Base-by-base conservation (phyloP, 2,113 vertebrate genomes). In the Oxygymnocypris stewartii region DNA sequence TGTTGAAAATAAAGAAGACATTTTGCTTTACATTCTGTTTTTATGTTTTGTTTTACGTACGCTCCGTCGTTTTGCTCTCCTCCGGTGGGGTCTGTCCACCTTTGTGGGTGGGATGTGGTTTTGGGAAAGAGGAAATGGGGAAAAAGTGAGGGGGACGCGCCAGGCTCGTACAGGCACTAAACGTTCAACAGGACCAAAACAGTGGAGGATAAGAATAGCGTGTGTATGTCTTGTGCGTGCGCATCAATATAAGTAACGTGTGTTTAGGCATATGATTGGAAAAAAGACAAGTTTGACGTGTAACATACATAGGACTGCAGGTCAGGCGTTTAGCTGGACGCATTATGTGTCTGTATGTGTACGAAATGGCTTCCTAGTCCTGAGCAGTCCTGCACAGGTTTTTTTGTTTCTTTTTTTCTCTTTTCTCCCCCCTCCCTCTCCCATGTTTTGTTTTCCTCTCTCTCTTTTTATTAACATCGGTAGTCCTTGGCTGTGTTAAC, bases 261-360 rank as follows among this genome's bases (percentile, higher is more conserved):
- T 16, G 12, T 78, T 84, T 87, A 82, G 35, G 85, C 28, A 88
- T 89, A 85, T 86, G 74, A 84, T 76, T 65, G 77, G 89, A 87
- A 89, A 63, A 87, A 67, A 89, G 86, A 88, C 49, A 88, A 84
- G 86, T 78, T 76, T 63, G 75, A 84, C 92, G 92, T 94, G 93
- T 93, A 95, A 94, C 92, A 91, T 90, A 90, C 89, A 90, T 44
- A 78, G 88, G 42, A 79, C 31, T 44, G 77, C 16, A 91, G 85
- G 88, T 85, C 74, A 67, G 86, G 16, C 87, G 77, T 49, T 75
- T 76, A 85, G 84, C 85, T 89, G 88, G 79, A 71, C 78, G 63
- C 74, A 40, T 84, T 86, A 80, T 88, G 85, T 82, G 84, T 49
- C 88, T 86, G 88, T 65, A 57, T 74, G 42, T 82, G 86, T 89